These are phyloP conservation scores for Thereva unica DNA, from an alignment of 2,888 invertebrate genomes.

Conservation along the genomic window DNA sequence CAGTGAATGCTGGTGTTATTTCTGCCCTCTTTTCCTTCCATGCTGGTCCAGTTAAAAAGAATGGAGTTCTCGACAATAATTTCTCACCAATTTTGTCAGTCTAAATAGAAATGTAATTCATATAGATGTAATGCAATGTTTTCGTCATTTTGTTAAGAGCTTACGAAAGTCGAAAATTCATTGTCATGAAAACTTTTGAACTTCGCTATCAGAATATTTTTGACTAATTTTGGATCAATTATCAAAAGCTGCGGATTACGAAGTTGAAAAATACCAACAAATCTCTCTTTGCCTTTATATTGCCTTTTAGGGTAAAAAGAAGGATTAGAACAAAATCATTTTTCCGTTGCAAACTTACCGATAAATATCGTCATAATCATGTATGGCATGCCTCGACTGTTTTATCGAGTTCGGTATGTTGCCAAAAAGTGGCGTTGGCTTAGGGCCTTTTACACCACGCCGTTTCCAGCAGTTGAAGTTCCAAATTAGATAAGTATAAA, in stretches of 20 bases:
- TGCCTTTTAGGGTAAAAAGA: slow-evolving; percentile 44
- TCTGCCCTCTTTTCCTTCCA: slow-evolving; percentile 61
- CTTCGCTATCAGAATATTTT: slow-evolving; percentile 55
- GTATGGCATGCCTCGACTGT: slow-evolving; percentile 48
- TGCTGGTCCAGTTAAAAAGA: slow-evolving; percentile 58
- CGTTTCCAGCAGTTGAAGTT: slow-evolving; percentile 56
- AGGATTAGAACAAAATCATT: neutral
- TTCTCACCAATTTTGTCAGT: slow-evolving; percentile 58
- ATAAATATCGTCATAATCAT: slow-evolving; percentile 56
- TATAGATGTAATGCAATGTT: no score
- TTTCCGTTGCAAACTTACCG: slow-evolving; percentile 47
- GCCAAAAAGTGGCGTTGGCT: slow-evolving; percentile 52
- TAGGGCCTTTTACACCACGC: slow-evolving; percentile 53
- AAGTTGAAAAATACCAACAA: slow-evolving; percentile 56
- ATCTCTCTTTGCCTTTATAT: slow-evolving; percentile 48
- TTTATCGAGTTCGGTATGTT: slow-evolving; percentile 50
- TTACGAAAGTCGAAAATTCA: slow-evolving; percentile 45
- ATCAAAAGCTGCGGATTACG: slow-evolving; percentile 54
- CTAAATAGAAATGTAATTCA: slow-evolving; percentile 38
- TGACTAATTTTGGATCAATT: slow-evolving; percentile 52
- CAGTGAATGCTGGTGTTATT: slow-evolving; percentile 61
- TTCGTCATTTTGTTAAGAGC: neutral
- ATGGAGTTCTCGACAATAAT: slow-evolving; percentile 59
- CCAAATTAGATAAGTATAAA: slow-evolving; percentile 42
- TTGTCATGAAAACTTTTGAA: slow-evolving; percentile 57